Percentiles rank a stretch among this genome's conserved stretches.
These are phyloP conservation scores for Calliphora vomitoria DNA, from an alignment of 2,888 invertebrate species.

Conservation along the genomic window DNA sequence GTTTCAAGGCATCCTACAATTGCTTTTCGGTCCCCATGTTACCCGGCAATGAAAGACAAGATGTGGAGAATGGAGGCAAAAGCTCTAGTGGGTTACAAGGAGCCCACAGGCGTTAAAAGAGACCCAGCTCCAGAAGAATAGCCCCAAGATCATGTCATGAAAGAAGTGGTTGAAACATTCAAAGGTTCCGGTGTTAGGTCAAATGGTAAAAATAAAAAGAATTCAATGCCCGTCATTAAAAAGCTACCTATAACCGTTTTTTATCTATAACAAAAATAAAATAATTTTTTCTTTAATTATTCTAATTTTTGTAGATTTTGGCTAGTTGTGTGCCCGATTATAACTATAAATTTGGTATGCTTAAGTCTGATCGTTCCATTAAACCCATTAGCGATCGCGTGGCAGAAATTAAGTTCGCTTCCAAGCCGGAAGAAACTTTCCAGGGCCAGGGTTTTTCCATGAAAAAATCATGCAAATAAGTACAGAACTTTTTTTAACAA, in stretches of 20 bases:
- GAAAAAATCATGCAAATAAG: slow-evolving; percentile 83
- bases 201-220: slow-evolving; percentile 92
- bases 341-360: slow-evolving; percentile 92
- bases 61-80: slow-evolving; percentile 98
- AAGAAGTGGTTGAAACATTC: slow-evolving; percentile 89
- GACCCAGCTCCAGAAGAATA: slow-evolving; percentile 58
- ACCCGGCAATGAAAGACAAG: slow-evolving; percentile 96
- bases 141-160: slow-evolving; percentile 83
- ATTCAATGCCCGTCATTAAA: slow-evolving; percentile 81
- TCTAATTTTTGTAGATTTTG: slow-evolving; percentile 85
- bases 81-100: slow-evolving; percentile 97
- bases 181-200: slow-evolving; percentile 92
- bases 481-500: neutral
- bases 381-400: slow-evolving; percentile 85
- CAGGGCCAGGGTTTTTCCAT: slow-evolving; percentile 89
- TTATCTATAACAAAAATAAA: neutral
- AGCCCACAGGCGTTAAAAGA: slow-evolving; percentile 86
- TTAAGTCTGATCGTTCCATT: slow-evolving; percentile 92
- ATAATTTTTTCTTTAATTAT: neutral
- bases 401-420: slow-evolving; percentile 84
- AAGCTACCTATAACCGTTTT: slow-evolving; percentile 78
- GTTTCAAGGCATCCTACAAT: slow-evolving; percentile 93
- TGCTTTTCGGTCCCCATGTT: slow-evolving; percentile 98
- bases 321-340: slow-evolving; percentile 97
- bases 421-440: slow-evolving; percentile 90